Evolutionary conservation across 1,140 invertebrate genomes (phyloP), one percentile per base, ranked within the genome.

Genomic region (Ditylenchus dipsaci): DNA sequence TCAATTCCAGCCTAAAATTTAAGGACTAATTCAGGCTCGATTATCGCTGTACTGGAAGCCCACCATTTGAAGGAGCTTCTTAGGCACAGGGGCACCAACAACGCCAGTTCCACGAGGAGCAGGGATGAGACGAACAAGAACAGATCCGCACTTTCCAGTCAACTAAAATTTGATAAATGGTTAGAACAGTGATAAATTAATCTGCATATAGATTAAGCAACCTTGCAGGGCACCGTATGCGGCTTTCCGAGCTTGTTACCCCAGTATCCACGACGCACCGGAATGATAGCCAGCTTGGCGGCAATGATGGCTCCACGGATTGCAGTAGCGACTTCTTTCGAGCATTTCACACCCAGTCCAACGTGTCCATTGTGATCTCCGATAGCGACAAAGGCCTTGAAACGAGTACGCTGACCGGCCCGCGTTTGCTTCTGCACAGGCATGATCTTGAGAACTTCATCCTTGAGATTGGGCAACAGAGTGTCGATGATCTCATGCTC

Each of bases 301-400:
- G 97, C 86, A 78, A 98, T 95, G 78, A 99, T 99, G 69, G 96
- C 96, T 76, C n/a, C 96, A 75, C 96, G 89, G 83, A 99, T 99
- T 65, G 96, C 95, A 73, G 96, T 99, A 1, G 96, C 96, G 45
- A 99, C 95, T 93, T 99, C 96, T 85, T 99, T 99, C 79, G 93
- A 96, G 87, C 95, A 98, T 84, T 98, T 99, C 0, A 99, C 95
- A 57, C 95, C 95, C 9, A 99, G 85, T 77, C 95, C 95, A 85
- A 99, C 95, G 85, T 99, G 95, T n/a, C 95, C 95, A 81, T 97
- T 93, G 84, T 90, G 90, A 83, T 99, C 95, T n/a, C 95, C 95
- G 83, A 99, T 96, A 69, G 95, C 95, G 68, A 93, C 88, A 83
- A 89, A 88, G n/a, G 58, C 88, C 88, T 85, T 99, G 99, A 85